Evolutionary conservation across 1,140 invertebrate genomes (phyloP), one percentile per base, ranked within the genome.

Genomic region (Chymomyza costata): DNA sequence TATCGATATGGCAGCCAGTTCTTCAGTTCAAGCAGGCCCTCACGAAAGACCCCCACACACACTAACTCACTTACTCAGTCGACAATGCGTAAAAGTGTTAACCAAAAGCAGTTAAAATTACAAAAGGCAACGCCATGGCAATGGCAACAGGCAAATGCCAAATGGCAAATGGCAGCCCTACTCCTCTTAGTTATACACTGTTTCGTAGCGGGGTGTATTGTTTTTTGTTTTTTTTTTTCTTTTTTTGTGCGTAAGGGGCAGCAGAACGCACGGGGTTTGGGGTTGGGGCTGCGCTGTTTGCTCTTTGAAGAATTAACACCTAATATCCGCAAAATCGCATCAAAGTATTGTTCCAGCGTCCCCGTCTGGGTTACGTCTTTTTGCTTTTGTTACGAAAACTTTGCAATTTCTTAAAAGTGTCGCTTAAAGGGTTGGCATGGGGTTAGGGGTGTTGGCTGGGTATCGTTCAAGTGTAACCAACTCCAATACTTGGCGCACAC

Each of bases 281-380:
- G 28, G 39, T 6, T 19, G 31, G 37, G 40, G 45, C 11, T 19
- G 39, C 13, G 28, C 17, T 46, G 63, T 58, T 65, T 41, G 45
- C 61, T 57, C 73, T 78, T 78, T 78, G 73, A 78, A 73, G 80
- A 78, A 78, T 78, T 78, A 78, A 78, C 73, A 78, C 73, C 73
- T 78, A 78, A 78, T 78, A 78, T 78, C 73, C 73, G 73, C 73
- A 78, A 78, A 78, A 78, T 78, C 73, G 73, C 73, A 78, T 80
- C 73, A 78, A 78, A 78, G 73, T 78, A 78, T 78, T 80, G 71
- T 78, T 66, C 43, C 28, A 50, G 57, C 48, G 65, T 44, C 14
- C 14, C 10, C 21, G 13, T 25, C 5, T 6, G 5, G 25, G 25
- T 5, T 28, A 14, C 21, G 18, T 31, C 11, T 14, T 44, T 31